Conservation (phyloP, 2,113 vertebrate genomes). For the Setophaga coronata region DNA sequence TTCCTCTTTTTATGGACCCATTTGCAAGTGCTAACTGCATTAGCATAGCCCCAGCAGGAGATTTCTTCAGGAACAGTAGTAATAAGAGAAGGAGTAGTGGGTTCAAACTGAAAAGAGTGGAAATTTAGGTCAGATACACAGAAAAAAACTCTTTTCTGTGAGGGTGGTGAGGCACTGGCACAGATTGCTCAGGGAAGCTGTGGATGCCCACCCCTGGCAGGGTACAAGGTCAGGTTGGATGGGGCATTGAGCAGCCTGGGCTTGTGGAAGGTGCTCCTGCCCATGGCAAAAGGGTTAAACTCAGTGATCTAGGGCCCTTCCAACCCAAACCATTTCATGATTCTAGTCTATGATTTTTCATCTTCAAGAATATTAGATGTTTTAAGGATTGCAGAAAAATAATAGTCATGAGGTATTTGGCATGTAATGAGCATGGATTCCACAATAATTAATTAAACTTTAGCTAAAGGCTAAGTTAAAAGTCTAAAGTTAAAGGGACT, state of each 20-base stretch:
- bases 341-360: not conserved
- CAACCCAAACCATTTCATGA: not conserved
- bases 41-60: not conserved
- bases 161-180: not conserved
- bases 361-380: not conserved
- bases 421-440: not conserved
- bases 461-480: not conserved
- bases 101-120: not conserved
- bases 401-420: not conserved
- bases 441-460: not conserved
- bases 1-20: not conserved
- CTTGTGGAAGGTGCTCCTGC: not conserved
- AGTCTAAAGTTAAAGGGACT: not conserved
- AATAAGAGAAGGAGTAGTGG: not conserved
- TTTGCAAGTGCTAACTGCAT: slow-evolving; percentile 15
- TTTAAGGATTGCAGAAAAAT: not conserved
- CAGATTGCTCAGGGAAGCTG: not conserved
- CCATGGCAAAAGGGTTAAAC: not conserved
- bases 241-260: not conserved
- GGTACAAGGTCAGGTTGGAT: not conserved
- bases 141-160: not conserved
- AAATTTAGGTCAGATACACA: not conserved
- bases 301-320: not conserved
- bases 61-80: not conserved
- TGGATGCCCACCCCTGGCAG: not conserved